Conservation (phyloP, 2,888 invertebrate species). For the Ferrisia virgata region DNA sequence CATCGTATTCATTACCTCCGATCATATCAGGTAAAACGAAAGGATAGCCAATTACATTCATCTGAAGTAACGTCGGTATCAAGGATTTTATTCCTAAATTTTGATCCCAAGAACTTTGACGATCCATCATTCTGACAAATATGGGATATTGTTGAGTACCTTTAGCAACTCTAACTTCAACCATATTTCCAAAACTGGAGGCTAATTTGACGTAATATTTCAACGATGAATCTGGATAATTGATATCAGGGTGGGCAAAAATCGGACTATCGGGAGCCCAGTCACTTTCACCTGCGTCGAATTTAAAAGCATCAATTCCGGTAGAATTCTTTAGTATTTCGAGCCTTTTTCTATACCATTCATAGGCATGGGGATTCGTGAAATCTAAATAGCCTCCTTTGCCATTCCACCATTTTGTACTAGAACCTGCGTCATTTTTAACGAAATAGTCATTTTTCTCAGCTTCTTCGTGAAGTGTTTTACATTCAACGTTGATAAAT, state of each 20-base stretch:
- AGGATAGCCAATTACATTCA: constrained; percentile 66
- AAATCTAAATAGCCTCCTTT: constrained; percentile 64
- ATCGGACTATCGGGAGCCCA: constrained; percentile 34
- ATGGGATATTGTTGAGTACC: constrained; percentile 68
- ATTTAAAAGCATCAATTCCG: constrained; percentile 73
- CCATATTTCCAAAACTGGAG: constrained; percentile 60
- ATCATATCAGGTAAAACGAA: constrained; percentile 78
- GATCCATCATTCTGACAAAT: constrained; percentile 75
- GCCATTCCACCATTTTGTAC: constrained; percentile 58
- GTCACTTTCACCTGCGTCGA: constrained; percentile 70
- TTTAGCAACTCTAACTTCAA: constrained; percentile 68
- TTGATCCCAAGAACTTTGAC: constrained; percentile 63
- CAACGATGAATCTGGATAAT: constrained; percentile 42
- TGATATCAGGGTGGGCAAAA: neutral
- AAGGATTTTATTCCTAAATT: constrained; percentile 70
- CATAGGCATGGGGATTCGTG: constrained; percentile 57
- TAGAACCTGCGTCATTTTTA: constrained; percentile 52
- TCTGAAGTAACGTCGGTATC: constrained; percentile 67
- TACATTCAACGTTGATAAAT: constrained; percentile 73
- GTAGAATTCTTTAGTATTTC: constrained; percentile 59
- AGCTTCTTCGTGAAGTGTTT: constrained; percentile 59
- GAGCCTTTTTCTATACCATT: constrained; percentile 58
- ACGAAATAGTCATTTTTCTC: constrained; percentile 59
- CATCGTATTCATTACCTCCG: constrained; percentile 64
- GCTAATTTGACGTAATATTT: constrained; percentile 59